Evolutionary conservation across 2,888 invertebrate species (phyloP).

Genomic region (Anodontia alba): DNA sequence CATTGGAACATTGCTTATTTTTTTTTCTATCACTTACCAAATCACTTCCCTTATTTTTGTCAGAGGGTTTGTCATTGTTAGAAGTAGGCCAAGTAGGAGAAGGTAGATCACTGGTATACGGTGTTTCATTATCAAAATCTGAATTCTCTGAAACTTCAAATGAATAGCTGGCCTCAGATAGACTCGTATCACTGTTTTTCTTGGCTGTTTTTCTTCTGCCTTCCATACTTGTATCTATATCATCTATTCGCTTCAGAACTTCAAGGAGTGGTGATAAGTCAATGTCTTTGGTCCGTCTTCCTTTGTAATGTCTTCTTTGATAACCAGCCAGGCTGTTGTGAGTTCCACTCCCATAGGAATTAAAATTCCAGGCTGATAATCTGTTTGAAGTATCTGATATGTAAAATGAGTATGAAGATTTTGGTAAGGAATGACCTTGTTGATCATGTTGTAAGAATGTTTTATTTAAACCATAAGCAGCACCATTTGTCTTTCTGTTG

Average conservation of each 20-base stretch:
- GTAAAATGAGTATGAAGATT: no score
- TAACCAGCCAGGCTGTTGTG: neutral
- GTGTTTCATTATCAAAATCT: neutral
- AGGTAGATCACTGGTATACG: neutral
- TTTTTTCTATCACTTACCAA: neutral
- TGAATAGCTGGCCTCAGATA: neutral
- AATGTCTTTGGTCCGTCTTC: constrained; percentile 43
- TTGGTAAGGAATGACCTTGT: no score
- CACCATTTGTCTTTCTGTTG: no score
- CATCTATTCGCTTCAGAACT: constrained; percentile 46
- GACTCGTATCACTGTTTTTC: neutral
- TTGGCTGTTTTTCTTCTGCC: neutral
- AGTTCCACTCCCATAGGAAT: neutral
- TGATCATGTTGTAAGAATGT: no score
- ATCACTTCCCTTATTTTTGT: neutral
- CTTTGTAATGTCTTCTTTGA: constrained; percentile 33
- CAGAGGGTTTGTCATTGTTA: neutral
- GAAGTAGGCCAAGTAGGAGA: neutral
- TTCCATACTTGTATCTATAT: constrained; percentile 54
- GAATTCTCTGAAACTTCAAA: neutral
- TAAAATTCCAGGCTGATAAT: no score
- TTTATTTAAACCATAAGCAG: no score
- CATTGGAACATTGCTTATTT: neutral
- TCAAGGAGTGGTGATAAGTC: constrained; percentile 53
- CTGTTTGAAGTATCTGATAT: no score